Conservation (phyloP, 1,140 invertebrate genomes). For the Drosophila albomicans region DNA sequence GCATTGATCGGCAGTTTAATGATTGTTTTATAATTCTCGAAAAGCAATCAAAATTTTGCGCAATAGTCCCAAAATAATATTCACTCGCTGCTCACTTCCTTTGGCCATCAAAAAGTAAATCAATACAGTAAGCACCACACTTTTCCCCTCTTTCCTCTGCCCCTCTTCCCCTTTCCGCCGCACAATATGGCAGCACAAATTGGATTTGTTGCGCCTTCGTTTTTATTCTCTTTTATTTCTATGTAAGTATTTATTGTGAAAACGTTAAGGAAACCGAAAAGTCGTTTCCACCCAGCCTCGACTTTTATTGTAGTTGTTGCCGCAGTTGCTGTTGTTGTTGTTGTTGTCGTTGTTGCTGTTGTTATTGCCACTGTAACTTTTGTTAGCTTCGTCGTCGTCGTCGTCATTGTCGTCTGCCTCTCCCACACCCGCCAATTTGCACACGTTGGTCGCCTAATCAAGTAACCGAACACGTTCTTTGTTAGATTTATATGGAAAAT, state of each 20-base stretch:
- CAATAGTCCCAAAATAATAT: conserved; percentile 73
- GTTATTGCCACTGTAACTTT: conserved; percentile 30
- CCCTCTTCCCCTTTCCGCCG: neutral
- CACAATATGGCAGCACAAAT: conserved; percentile 58
- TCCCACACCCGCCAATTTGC: conserved; percentile 32
- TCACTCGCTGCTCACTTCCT: conserved; percentile 59
- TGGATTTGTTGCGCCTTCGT: conserved; percentile 67
- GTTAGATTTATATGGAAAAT: conserved; percentile 83
- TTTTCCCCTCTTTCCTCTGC: conserved; percentile 5
- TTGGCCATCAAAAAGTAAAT: conserved; percentile 57
- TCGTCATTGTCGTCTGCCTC: conserved; percentile 27
- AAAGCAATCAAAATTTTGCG: conserved; percentile 60
- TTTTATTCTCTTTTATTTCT: conserved; percentile 42
- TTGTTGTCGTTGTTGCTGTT: neutral
- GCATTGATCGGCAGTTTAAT: conserved; percentile 67
- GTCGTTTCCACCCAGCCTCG: conserved; percentile 27
- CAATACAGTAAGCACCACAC: conserved; percentile 59
- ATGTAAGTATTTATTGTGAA: conserved; percentile 66
- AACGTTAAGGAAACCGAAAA: conserved; percentile 70
- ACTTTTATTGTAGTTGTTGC: neutral
- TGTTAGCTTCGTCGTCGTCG: conserved; percentile 19
- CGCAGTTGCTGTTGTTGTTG: neutral
- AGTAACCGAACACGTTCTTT: conserved; percentile 82
- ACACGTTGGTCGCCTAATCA: conserved; percentile 72
- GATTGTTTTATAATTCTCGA: conserved; percentile 75